A percentile compares a stretch with the other conserved stretches of the same genome.
phyloP scores from a whole-genome alignment of 2,888 invertebrate genomes.

The Trichogramma dendrolimi region DNA sequence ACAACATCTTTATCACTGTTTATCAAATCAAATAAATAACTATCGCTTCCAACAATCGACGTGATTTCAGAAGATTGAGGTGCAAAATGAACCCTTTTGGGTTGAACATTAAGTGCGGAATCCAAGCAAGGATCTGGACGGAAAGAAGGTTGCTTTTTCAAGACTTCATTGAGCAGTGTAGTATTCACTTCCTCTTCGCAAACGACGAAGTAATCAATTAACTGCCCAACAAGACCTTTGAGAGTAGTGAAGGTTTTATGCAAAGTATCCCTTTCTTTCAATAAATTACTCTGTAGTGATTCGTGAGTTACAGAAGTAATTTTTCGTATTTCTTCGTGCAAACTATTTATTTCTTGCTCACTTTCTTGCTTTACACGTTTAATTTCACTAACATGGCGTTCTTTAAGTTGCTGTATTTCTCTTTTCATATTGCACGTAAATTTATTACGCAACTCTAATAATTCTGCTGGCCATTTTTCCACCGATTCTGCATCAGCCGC shows the following conservation, averaged over 20 bases:
- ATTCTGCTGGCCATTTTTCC: conserved; percentile 71
- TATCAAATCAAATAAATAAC: conserved; percentile 56
- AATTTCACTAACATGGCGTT: conserved; percentile 64
- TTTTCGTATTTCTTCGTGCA: conserved; percentile 38
- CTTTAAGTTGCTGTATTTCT: conserved; percentile 58
- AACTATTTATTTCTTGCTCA: conserved; percentile 36
- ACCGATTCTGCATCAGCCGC: conserved; percentile 66
- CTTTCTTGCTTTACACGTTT: conserved; percentile 40
- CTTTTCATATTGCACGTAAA: conserved; percentile 65
- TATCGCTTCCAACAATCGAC: conserved; percentile 57
- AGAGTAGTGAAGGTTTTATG: conserved; percentile 64
- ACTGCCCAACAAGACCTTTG: conserved; percentile 64
- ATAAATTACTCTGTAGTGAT: conserved; percentile 41
- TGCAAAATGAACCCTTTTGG: conserved; percentile 66
- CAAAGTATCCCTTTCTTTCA: conserved; percentile 66
- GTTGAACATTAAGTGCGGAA: conserved; percentile 25
- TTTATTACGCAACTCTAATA: conserved; percentile 68
- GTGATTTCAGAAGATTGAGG: conserved; percentile 61
- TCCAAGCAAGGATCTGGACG: conserved; percentile 26
- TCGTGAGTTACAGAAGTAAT: conserved; percentile 27
- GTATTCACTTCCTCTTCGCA: conserved; percentile 78
- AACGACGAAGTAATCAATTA: conserved; percentile 69
- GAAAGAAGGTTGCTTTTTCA: conserved; percentile 47
- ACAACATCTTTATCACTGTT: conserved; percentile 54
- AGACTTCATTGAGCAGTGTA: conserved; percentile 65